A percentile compares a stretch with the other conserved stretches of the same genome.
Evolutionary conservation across 2,113 vertebrate genomes (phyloP).

Genomic region (Alethe castanea): DNA sequence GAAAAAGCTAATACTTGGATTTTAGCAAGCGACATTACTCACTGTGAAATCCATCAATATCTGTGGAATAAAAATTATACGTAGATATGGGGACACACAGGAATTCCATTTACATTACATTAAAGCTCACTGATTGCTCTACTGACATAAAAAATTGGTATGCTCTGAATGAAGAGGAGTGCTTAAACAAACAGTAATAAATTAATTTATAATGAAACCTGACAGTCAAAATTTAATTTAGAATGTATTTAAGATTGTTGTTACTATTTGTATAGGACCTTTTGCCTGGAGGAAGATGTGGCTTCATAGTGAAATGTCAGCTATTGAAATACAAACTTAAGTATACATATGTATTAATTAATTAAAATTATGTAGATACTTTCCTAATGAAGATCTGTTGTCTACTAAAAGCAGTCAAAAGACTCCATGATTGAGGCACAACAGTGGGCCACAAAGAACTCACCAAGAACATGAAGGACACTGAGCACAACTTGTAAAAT

Average conservation of each 20-base stretch:
- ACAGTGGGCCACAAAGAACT: not conserved
- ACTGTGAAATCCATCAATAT: not conserved
- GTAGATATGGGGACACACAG: not conserved
- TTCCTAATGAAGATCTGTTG: slow-evolving; percentile 15
- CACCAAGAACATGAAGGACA: not conserved
- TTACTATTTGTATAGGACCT: slow-evolving; percentile 39
- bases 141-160: slow-evolving; percentile 33
- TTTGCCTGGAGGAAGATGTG: slow-evolving; percentile 46
- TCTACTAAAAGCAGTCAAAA: not conserved
- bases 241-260: slow-evolving; percentile 52
- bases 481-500: not conserved
- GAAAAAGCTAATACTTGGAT: not conserved
- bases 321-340: slow-evolving; percentile 37
- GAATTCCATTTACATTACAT: slow-evolving; percentile 42
- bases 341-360: not conserved
- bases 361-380: slow-evolving; percentile 9
- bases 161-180: slow-evolving; percentile 31
- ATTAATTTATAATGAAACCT: slow-evolving; percentile 70
- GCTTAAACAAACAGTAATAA: slow-evolving; percentile 63
- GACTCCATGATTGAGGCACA: not conserved
- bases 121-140: slow-evolving; percentile 16
- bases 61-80: not conserved
- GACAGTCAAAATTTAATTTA: slow-evolving; percentile 70
- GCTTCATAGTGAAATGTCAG: slow-evolving; percentile 13
- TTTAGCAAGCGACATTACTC: not conserved